A percentile compares a stretch with the other conserved stretches of the same genome.
These are phyloP conservation scores for Drosophila lacertosa DNA, from an alignment of 1,140 invertebrate genomes.

Conservation along the genomic window DNA sequence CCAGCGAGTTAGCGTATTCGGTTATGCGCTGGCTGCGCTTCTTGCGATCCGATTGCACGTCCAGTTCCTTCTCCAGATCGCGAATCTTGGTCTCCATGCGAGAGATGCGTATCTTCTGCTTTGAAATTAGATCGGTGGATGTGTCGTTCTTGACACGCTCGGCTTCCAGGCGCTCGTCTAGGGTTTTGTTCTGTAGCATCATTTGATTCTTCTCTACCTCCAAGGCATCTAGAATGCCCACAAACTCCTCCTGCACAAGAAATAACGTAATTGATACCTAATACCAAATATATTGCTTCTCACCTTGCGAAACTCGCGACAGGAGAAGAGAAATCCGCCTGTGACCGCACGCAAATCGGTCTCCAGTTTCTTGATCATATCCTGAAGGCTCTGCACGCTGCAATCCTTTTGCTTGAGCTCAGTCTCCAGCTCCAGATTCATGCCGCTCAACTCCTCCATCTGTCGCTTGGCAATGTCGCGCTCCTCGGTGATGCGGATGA, in stretches of 20 bases:
- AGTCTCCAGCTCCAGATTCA: conserved; percentile 62
- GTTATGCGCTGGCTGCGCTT: conserved; percentile 75
- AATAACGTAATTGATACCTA: neutral
- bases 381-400: conserved; percentile 44
- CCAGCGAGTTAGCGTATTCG: conserved; percentile 66
- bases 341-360: conserved; percentile 71
- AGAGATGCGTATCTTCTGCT: conserved; percentile 68
- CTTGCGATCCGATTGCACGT: conserved; percentile 69
- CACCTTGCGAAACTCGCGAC: conserved; percentile 72
- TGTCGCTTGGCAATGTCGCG: conserved; percentile 48
- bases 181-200: conserved; percentile 85
- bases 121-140: conserved; percentile 50
- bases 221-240: conserved; percentile 83
- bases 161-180: conserved; percentile 85
- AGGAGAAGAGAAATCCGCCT: conserved; percentile 79
- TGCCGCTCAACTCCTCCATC: conserved; percentile 60
- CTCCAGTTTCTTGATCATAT: conserved; percentile 62
- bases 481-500: conserved; percentile 73
- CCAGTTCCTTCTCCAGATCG: conserved; percentile 76
- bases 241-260: conserved; percentile 67
- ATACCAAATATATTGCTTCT: too few species aligned
- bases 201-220: conserved; percentile 86
- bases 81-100: conserved; percentile 71
- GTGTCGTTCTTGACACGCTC: conserved; percentile 82
- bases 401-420: conserved; percentile 50